Base-by-base conservation (phyloP, 2,888 invertebrate species). In the Dusona sp. region DNA sequence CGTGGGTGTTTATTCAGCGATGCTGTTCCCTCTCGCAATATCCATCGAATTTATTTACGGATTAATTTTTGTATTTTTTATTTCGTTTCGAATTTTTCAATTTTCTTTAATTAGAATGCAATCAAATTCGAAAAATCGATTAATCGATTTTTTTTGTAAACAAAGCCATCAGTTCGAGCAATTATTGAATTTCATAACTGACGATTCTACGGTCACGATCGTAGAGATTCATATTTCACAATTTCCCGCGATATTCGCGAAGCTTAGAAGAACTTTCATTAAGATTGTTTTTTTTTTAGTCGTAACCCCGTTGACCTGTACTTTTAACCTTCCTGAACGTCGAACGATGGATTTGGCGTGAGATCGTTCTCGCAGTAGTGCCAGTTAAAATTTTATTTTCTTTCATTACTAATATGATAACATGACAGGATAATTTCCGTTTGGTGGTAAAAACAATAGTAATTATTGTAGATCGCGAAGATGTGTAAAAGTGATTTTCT, bases 381-480 rank as follows among this genome's bases (percentile, higher is more conserved):
- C 84, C 84, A 84, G 70, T 74, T 73, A n/a, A n/a, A n/a, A n/a
- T 79, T n/a, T 84, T 72, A 48, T 73, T 73, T 19, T 19, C 19
- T 57, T 72, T 51, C 19, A 19, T 29, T 29, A 45, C 51, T 9
- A 57, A 38, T 13, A 22, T 36, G 22, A 45, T 45, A 9, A 64
- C 29, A 9, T 29, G 19, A 61, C 61, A 64, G 36, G 19, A 72
- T 11, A 57, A n/a, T 45, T 64, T 45, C 29, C 9, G 4, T 48
- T 75, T 33, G n/a, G 11, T 42, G 16, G 22, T 51, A 65, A 65
- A 51, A 36, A 48, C 2, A 8, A 65, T n/a, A 65, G 48, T 22
- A 22, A 36, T 65, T 36, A 22, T 48, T 8, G n/a, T 51, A 22
- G 48, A 73, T 22, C 61, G 38, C 25, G 51, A 7, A 9, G 22